Evolutionary conservation across 2,888 invertebrate species (phyloP), one percentile per base, ranked within the genome.

Genomic region (Laothoe populi): DNA sequence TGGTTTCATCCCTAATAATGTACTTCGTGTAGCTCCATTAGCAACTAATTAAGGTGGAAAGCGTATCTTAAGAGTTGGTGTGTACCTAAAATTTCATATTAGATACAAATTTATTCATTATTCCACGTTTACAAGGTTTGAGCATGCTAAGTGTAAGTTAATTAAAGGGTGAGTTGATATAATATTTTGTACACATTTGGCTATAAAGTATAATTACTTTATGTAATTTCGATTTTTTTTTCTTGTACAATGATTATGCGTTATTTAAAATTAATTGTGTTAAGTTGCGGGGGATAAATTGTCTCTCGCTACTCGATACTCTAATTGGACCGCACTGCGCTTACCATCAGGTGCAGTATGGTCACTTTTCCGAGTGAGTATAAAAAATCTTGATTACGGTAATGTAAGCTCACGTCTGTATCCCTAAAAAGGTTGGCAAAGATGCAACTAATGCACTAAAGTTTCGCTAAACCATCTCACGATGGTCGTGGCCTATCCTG

Each of bases 11-110:
- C 64, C 66, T 72, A 75, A 72, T 77, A 74, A 76, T 72, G 66
- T 78, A 74, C 70, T 70, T 65, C 70, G 70, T 77, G 77, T 81
- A 75, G 74, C 78, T 77, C 78, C 79, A 84, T 84, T 82, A 80
- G 77, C 68, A 73, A 66, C 77, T 82, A 80, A 84, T 84, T 84
- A 84, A 73, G 60, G 42, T 35, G 57, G 72, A 70, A 68, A 70
- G 70, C 66, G 70, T 69, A 70, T 71, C 73, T 78, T 79, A 73
- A 73, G 72, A 75, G 71, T 73, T 65, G 65, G 67, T 65, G 48
- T 26, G 31, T 70, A 74, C 70, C 59, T 53, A 53, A 23, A 59
- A 66, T 63, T 60, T 61, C 63, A 67, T 72, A 66, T 53, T 53
- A 35, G 19, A 53, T 19, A 19, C 48, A 48, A 48, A 48, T 48